Evolutionary conservation across 2,113 vertebrate species (phyloP), one percentile per base, ranked within the genome.

Genomic region (Semnopithecus entellus): DNA sequence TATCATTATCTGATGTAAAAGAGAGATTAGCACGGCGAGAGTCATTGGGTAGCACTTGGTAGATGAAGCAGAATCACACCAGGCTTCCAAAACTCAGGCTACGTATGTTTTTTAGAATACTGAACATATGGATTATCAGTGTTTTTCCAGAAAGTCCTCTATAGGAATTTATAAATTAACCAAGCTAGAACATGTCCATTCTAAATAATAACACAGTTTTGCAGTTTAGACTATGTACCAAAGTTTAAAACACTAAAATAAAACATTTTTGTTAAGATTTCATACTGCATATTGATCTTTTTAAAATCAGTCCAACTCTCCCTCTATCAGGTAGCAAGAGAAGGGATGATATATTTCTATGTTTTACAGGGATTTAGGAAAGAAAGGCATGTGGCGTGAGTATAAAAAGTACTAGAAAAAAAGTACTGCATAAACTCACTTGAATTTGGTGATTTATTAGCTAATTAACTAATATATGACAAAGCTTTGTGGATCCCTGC

Each of bases 401-500:
- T 57, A 18, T 30, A 40, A 48, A 89, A 50, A 92, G 23, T 57
- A 75, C n/a, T 78, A 82, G 57, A 66, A 82, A 92, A 78, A 93
- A 55, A 30, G 35, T 73, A 70, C 17, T 90, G 22, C 11, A 79
- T 61, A 68, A 32, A 38, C 8, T 87, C 50, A 81, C 6, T 83
- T 55, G 23, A 18, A 64, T 30, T 85, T 83, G 61, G 22, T 91
- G 50, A 76, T 90, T 82, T 87, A 70, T 70, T 78, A 88, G 55
- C 45, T 94, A 52, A 94, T 85, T 94, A 81, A 85, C 20, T 94
- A 61, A 61, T 43, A 86, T 40, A n/a, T 73, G 45, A 85, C 25
- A 97, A 97, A 64, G 8, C 38, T 94, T 93, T 52, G 86, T 27
- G 43, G 38, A 91, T 94, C 79, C 30, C 61, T 93, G 27, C 2